Evolutionary conservation across 2,888 invertebrate genomes (phyloP).

Genomic region (Polymixis flavicincta): DNA sequence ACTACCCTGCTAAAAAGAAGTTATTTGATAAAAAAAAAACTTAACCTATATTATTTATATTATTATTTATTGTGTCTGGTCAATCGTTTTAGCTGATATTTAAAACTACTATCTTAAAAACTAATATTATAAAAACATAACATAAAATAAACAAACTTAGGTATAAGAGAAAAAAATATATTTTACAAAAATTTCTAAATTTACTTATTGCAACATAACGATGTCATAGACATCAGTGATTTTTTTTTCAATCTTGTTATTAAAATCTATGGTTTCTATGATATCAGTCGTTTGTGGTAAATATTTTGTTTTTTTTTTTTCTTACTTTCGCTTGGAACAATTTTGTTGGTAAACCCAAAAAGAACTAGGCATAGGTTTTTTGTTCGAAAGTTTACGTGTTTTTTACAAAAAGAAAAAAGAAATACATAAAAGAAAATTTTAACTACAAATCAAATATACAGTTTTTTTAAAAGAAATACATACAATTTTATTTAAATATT

Average conservation of each 20-base stretch:
- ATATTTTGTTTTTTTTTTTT: slow-evolving; percentile 62
- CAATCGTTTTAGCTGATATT: slow-evolving; percentile 50
- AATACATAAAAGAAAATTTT: background rate
- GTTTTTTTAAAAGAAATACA: slow-evolving; percentile 8
- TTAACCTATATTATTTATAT: slow-evolving; percentile 48
- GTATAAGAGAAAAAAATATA: slow-evolving; percentile 70
- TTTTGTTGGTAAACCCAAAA: slow-evolving; percentile 57
- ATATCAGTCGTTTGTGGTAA: slow-evolving; percentile 78
- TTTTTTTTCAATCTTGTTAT: slow-evolving; percentile 66
- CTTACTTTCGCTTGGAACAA: slow-evolving; percentile 49
- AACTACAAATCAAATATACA: slow-evolving; percentile 45
- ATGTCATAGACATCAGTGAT: slow-evolving; percentile 77
- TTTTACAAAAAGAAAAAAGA: slow-evolving; percentile 37
- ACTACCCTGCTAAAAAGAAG: slow-evolving; percentile 8
- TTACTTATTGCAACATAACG: slow-evolving; percentile 86
- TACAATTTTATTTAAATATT: slow-evolving; percentile 9
- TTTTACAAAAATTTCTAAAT: slow-evolving; percentile 78
- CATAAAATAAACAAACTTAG: slow-evolving; percentile 59
- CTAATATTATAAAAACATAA: slow-evolving; percentile 52
- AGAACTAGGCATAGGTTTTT: slow-evolving; percentile 28
- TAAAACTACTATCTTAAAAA: slow-evolving; percentile 43
- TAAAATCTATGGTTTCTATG: slow-evolving; percentile 68
- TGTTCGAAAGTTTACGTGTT: slow-evolving; percentile 24
- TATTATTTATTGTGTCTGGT: slow-evolving; percentile 48
- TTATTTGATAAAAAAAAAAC: slow-evolving; percentile 36